Base-by-base conservation (phyloP, 2,797 vertebrate species). In the Bucorvus abyssinicus region DNA sequence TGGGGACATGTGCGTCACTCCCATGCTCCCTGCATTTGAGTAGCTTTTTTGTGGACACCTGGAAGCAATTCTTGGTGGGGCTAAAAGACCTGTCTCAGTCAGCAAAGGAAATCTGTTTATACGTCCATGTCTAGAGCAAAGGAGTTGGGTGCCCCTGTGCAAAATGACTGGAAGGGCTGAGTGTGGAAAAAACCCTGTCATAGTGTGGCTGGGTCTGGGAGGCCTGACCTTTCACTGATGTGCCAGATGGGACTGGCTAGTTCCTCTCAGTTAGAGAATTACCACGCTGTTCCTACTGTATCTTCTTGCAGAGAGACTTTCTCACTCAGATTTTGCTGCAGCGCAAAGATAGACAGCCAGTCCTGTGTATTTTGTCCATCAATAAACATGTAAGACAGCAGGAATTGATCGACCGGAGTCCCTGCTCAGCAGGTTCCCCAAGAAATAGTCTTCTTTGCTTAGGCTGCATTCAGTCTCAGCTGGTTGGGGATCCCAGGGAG, bases 401-500 rank as follows among this genome's bases (percentile, higher is more conserved):
- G 29, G 24, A 55, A 61, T 1, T 68, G 27, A 47, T 21, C 13
- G 3, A 27, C 63, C 12, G 36, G 4, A 18, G 24, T 21, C 53
- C 29, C 38, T 82, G 24, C 55, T 79, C 70, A 40, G 40, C n/a
- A 7, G 7, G 29, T 53, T 93, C 60, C 64, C 29, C 47, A 53
- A 38, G 42, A 60, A 83, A 80, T 32, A 45, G 8, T 22, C 40
- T 67, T 44, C 61, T 55, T 87, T 64, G 57, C 52, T 75, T 20
- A 47, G 23, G 6, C 30, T 61, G 32, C 27, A 5, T 42, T 87
- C 11, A 3, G 70, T 57, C 52, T 70, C 45, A 42, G 34, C 17
- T 34, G 2, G 0, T 0, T 61, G 24, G 9, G 38, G 38, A 57
- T 50, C 32, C 56, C 10, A 3, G 1, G 20, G 42, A 56, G 24